A percentile compares a stretch with the other conserved stretches of the same genome.
Conservation (phyloP, 1,140 invertebrate species). For the Drosophila seguyi region DNA sequence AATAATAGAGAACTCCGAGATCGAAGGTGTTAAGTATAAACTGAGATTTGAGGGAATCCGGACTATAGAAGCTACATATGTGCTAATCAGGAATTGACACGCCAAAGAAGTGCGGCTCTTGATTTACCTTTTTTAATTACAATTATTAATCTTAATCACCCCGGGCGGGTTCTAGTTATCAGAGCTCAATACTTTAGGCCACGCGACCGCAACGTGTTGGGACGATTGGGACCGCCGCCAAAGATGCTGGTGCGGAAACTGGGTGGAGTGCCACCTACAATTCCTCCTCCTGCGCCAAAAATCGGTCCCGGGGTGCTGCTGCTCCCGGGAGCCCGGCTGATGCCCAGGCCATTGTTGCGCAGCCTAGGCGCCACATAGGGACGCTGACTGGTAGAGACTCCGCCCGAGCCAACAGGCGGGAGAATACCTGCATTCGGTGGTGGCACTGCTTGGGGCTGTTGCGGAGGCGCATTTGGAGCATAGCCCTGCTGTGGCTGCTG, state of each 20-base stretch:
- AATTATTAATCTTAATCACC: constrained; percentile 18
- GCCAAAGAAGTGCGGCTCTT: neutral
- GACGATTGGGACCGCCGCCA: constrained; percentile 55
- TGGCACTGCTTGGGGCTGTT: constrained; percentile 14
- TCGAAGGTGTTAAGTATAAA: constrained; percentile 3
- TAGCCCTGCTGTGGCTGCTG: constrained; percentile 21
- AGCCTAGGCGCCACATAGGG: constrained; percentile 79
- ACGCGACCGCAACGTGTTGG: constrained; percentile 70
- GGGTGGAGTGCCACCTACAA: constrained; percentile 8
- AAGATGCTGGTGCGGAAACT: constrained; percentile 30
- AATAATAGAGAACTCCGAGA: neutral
- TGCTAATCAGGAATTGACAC: neutral
- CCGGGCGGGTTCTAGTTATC: constrained; percentile 2
- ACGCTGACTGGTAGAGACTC: constrained; percentile 72
- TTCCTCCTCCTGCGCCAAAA: constrained; percentile 7
- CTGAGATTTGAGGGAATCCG: neutral
- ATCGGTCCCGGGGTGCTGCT: constrained; percentile 51
- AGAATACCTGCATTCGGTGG: constrained; percentile 19
- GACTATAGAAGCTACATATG: neutral
- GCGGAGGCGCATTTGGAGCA: constrained; percentile 24
- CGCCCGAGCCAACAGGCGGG: constrained; percentile 22
- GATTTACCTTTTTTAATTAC: constrained; percentile 40
- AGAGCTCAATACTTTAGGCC: constrained; percentile 76
- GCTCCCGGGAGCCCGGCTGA: constrained; percentile 46
- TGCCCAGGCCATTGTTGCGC: constrained; percentile 71